Conservation (phyloP, 2,113 vertebrate species). For the Egretta garzetta region DNA sequence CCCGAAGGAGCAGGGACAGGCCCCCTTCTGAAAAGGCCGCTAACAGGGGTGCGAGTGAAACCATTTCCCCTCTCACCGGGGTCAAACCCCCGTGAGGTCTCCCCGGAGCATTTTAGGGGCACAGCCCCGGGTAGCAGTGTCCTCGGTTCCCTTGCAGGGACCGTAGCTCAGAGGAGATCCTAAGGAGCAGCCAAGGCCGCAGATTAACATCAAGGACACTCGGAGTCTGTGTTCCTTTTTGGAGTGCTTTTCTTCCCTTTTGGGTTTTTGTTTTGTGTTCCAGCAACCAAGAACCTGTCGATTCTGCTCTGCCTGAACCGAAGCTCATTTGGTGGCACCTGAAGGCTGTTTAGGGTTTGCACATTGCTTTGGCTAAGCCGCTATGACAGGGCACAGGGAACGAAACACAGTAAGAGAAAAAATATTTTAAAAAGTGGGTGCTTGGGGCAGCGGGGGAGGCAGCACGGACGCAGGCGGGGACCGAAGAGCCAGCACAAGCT, state of each 20-base stretch:
- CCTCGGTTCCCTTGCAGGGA: neutral
- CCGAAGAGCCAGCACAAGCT: neutral
- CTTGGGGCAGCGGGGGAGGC: neutral
- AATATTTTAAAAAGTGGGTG: neutral
- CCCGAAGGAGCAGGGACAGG: neutral
- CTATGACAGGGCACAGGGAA: fast-evolving
- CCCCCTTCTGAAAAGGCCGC: neutral
- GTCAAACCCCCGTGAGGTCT: neutral
- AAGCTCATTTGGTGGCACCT: neutral
- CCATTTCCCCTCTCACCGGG: neutral
- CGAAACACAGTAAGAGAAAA: neutral
- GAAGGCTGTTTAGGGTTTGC: too few species aligned
- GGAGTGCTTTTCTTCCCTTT: neutral
- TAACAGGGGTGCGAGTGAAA: too few species aligned
- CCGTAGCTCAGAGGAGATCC: neutral
- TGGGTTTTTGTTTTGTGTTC: neutral
- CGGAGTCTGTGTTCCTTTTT: neutral
- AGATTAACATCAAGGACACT: neutral
- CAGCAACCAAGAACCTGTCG: too few species aligned
- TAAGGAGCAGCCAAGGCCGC: neutral
- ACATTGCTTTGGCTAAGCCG: too few species aligned
- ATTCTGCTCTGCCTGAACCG: neutral
- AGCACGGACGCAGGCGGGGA: fast-evolving
- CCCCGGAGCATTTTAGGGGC: neutral
- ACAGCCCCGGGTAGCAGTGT: neutral